A percentile compares a stretch with the other conserved stretches of the same genome.
phyloP scores from a whole-genome alignment of 2,888 invertebrate genomes.

The Elgonia sp. region DNA sequence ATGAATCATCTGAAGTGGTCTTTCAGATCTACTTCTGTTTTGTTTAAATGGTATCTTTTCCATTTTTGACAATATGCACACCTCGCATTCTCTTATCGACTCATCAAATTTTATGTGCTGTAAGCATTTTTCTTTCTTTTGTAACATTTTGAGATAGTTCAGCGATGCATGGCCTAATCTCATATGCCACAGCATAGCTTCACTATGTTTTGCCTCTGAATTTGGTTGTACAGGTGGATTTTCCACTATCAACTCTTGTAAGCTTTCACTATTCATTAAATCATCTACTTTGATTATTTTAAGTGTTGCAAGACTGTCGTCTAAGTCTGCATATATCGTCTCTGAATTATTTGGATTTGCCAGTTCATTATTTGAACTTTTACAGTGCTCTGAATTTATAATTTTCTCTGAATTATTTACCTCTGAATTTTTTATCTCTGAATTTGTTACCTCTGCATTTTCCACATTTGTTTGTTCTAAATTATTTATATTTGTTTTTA shows the following conservation, averaged over 20 bases:
- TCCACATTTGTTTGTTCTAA: conserved; percentile 6
- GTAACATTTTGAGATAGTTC: conserved; percentile 75
- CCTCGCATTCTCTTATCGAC: conserved; percentile 77
- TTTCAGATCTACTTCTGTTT: too few relatives aligned
- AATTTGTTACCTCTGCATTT: conserved; percentile 1
- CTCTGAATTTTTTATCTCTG: not conserved
- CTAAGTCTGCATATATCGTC: not conserved
- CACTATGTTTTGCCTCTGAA: conserved; percentile 41
- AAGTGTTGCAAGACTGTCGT: not conserved
- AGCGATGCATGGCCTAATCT: conserved; percentile 74
- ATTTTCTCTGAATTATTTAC: too few relatives aligned
- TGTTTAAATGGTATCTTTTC: conserved; percentile 77
- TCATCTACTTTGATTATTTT: conserved; percentile 55
- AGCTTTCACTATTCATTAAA: conserved; percentile 12
- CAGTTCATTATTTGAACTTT: too few relatives aligned
- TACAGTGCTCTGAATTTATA: too few relatives aligned
- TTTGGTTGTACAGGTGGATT: conserved; percentile 14
- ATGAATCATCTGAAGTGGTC: too few relatives aligned
- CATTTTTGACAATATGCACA: conserved; percentile 64
- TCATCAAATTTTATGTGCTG: conserved; percentile 77
- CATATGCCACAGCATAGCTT: conserved; percentile 66
- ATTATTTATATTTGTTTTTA: not conserved
- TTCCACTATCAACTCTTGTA: conserved; percentile 34
- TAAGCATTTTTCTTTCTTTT: conserved; percentile 73
- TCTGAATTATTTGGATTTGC: too few relatives aligned